These are phyloP conservation scores for Arizona elegans DNA, from an alignment of 2,113 vertebrate genomes.

Conservation along the genomic window DNA sequence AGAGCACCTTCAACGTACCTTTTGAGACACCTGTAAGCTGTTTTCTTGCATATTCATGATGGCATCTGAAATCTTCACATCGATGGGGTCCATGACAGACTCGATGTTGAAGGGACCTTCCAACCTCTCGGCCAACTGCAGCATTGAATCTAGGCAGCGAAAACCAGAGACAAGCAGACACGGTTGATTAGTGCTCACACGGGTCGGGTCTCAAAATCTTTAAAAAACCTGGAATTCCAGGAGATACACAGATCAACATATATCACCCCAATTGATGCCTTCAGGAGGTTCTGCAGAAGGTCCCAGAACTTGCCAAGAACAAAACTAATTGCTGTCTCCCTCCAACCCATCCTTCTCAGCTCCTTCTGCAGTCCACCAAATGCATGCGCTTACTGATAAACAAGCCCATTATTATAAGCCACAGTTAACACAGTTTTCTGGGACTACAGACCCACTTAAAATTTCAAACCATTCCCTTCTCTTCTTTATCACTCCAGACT, in stretches of 20 bases:
- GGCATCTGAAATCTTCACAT: slow-evolving; percentile 95
- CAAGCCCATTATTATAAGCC: background rate
- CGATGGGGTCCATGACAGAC: slow-evolving; percentile 93
- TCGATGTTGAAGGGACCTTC: slow-evolving; percentile 98
- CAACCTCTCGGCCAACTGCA: slow-evolving; percentile 86
- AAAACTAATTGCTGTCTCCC: background rate
- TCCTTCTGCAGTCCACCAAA: background rate
- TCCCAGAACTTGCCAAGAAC: background rate
- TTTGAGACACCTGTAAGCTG: slow-evolving; percentile 94
- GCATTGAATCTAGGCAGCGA: slow-evolving; percentile 82
- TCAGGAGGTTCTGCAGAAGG: background rate
- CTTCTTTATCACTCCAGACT: background rate
- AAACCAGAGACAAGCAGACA: accelerated
- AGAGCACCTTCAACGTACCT: slow-evolving; percentile 66
- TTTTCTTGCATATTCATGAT: slow-evolving; percentile 99
- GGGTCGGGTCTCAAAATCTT: background rate
- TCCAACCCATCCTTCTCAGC: background rate
- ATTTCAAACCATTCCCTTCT: background rate
- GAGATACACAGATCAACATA: background rate
- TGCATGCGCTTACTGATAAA: background rate
- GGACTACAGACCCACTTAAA: background rate
- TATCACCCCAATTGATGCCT: background rate
- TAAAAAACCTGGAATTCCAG: background rate
- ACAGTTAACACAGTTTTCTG: background rate
- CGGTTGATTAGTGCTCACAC: background rate